Evolutionary conservation across 2,888 invertebrate species (phyloP).

Genomic region (Aporophyla lueneburgensis): DNA sequence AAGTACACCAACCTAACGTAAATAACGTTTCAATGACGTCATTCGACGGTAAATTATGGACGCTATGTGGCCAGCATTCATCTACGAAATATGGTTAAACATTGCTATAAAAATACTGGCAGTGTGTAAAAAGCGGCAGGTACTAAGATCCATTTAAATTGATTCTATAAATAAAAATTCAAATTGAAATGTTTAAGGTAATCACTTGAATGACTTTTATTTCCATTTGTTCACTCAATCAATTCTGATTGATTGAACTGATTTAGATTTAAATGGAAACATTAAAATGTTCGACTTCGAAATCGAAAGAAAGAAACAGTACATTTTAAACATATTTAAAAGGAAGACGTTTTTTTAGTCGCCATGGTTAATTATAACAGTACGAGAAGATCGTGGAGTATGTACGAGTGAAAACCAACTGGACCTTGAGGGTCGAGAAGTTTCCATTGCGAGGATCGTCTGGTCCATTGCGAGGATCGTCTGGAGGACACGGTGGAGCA

Average conservation of each 20-base stretch:
- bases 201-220: slow-evolving; percentile 53
- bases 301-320: background rate
- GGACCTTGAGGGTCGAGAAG: too few species aligned
- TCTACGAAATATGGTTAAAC: background rate
- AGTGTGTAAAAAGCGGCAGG: background rate
- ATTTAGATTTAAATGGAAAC: slow-evolving; percentile 39
- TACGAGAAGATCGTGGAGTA: too few species aligned
- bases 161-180: slow-evolving; percentile 26
- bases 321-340: background rate
- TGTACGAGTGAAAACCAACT: too few species aligned
- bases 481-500: too few species aligned
- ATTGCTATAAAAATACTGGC: background rate
- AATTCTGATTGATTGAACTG: slow-evolving; percentile 56
- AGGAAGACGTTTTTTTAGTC: too few species aligned
- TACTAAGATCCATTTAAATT: slow-evolving; percentile 13
- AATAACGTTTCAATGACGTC: too few species aligned
- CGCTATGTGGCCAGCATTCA: too few species aligned
- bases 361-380: too few species aligned
- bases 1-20: too few species aligned
- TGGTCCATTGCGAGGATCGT: too few species aligned
- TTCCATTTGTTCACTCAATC: slow-evolving; percentile 52
- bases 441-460: too few species aligned
- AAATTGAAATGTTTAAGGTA: slow-evolving; percentile 50
- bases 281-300: slow-evolving; percentile 19
- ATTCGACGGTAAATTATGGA: too few species aligned